phyloP scores from a whole-genome alignment of 2,888 invertebrate species.

The Psylliodes chrysocephalus region DNA sequence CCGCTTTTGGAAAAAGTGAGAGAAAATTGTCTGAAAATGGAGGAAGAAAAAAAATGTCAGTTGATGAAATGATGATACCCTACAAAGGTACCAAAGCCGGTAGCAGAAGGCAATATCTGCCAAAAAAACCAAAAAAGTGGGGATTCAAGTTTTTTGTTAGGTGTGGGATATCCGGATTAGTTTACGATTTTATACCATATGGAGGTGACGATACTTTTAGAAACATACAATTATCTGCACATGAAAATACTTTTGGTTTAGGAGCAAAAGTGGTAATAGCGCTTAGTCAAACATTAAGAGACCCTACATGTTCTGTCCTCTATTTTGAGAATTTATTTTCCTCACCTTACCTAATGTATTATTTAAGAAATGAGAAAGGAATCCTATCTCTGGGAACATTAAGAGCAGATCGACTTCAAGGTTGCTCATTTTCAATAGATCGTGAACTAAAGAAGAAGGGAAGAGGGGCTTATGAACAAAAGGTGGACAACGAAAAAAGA shows the following conservation, averaged over 20 bases:
- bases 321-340: constrained; percentile 30
- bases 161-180: constrained; percentile 16
- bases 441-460: constrained; percentile 8
- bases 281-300: constrained; percentile 10
- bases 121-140: constrained; percentile 39
- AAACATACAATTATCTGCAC: constrained; percentile 6
- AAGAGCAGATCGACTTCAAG: constrained; percentile 4
- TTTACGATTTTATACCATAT: constrained; percentile 20
- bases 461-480: constrained; percentile 1
- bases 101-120: constrained; percentile 2
- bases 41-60: constrained; percentile 22
- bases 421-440: constrained; percentile 15
- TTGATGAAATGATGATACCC: constrained; percentile 42
- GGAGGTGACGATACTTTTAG: constrained; percentile 19
- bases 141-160: constrained; percentile 42
- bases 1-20: constrained; percentile 32
- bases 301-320: constrained; percentile 10
- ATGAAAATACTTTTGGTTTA: constrained; percentile 16
- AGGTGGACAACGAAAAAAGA: constrained; percentile 13
- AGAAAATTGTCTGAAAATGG: constrained; percentile 37
- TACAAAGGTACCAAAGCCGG: constrained; percentile 19
- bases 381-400: constrained; percentile 19
- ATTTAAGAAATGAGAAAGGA: constrained; percentile 15
- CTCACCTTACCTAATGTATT: constrained; percentile 7
- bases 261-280: constrained; percentile 17